Evolutionary conservation across 2,797 vertebrate genomes (phyloP), one percentile per base, ranked within the genome.

Genomic region (Lacerta bilineata): DNA sequence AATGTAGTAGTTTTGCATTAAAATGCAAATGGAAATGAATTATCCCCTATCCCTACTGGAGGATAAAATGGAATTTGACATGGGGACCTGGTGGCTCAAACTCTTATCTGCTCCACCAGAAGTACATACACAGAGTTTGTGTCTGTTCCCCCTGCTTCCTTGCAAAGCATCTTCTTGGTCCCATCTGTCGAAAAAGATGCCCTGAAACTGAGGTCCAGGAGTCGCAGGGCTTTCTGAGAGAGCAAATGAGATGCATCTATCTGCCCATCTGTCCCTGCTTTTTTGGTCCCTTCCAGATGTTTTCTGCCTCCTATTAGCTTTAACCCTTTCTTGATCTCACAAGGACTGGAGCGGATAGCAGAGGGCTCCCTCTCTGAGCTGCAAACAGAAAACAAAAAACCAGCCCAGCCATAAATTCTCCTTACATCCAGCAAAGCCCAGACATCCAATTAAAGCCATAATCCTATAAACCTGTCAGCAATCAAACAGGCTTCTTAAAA

Each of bases 391-490:
- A 55, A 55, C 61, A 64, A 64, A 64, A 64, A 64, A 18, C 84
- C 50, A 89, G 92, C 77, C 41, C 81, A 92, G 95, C 91, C 95
- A 94, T 96, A 96, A 95, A 97, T 97, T 96, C 95, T 92, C 95
- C 95, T 96, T 96, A 93, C 83, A 95, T 90, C 94, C 93, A 93
- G 93, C 92, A 95, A 97, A 97, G 96, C 91, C 89, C 94, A 95
- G 93, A 94, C 95, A 95, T 95, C 96, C 97, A 96, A 97, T 97
- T 97, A 97, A 96, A 95, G 75, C 92, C 93, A 96, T 97, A 97
- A 97, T 97, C 95, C 96, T 94, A 96, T 96, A 96, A 97, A 96
- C 91, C 96, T 96, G 96, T 95, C 96, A 96, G 95, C 95, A 93
- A 95, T 96, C 96, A 96, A 95, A 90, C 91, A 95, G 92, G 75